phyloP scores from a whole-genome alignment of 2,113 vertebrate genomes.

The Heterotis niloticus region DNA sequence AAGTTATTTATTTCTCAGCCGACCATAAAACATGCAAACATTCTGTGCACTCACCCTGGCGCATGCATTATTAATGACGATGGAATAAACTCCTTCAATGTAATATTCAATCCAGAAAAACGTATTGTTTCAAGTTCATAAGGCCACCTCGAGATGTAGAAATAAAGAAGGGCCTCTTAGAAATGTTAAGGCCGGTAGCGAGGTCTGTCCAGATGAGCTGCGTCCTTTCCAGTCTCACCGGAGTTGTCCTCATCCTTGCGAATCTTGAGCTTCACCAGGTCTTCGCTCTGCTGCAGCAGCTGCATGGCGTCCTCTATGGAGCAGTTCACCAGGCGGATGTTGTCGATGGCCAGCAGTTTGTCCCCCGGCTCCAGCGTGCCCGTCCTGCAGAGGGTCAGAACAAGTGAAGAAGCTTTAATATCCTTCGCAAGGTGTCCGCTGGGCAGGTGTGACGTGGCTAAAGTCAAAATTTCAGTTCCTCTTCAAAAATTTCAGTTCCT shows the following conservation, averaged over 20 bases:
- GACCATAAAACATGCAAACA: not conserved
- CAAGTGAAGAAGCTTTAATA: not conserved
- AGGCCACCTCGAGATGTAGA: not conserved
- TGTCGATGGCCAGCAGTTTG: constrained; percentile 92
- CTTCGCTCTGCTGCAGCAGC: constrained; percentile 89
- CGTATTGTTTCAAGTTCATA: not conserved
- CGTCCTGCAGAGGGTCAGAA: constrained; percentile 63
- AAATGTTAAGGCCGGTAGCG: not conserved
- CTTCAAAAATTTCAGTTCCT: not conserved
- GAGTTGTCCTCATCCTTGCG: constrained; percentile 97
- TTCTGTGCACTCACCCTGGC: not conserved
- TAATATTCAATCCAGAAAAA: not conserved
- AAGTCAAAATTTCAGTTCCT: not conserved
- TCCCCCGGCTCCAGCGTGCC: constrained; percentile 92
- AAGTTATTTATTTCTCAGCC: not conserved
- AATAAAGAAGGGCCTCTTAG: no score
- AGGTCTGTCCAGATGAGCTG: not conserved
- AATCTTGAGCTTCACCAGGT: constrained; percentile 93
- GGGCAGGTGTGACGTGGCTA: not conserved
- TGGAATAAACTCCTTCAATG: not conserved
- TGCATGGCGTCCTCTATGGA: constrained; percentile 89
- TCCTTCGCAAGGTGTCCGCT: not conserved
- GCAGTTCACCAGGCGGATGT: constrained; percentile 85
- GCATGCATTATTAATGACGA: constrained; percentile 22
- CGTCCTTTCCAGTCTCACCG: constrained; percentile 55